phyloP scores from a whole-genome alignment of 2,113 vertebrate species.

The Tachysurus fulvidraco region DNA sequence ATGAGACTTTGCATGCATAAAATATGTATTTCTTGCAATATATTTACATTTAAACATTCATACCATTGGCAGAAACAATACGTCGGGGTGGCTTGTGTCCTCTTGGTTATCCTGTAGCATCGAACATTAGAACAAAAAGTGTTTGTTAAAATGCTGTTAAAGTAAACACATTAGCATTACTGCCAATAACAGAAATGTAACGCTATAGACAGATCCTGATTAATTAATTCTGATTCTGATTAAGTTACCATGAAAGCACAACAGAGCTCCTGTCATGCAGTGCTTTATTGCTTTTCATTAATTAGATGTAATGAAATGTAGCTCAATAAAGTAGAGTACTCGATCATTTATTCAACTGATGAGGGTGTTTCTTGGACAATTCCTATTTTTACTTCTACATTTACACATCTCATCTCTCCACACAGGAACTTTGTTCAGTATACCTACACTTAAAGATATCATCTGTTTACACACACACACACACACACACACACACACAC shows the following conservation, averaged over 20 bases:
- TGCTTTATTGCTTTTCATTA: constrained; percentile 32
- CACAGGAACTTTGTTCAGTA: constrained; percentile 18
- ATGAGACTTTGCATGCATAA: background rate
- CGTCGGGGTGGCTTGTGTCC: constrained; percentile 33
- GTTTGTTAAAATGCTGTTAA: constrained; percentile 8
- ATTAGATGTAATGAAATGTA: constrained; percentile 35
- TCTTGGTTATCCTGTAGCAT: constrained; percentile 38
- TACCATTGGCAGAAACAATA: constrained; percentile 47
- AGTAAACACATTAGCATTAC: constrained; percentile 12
- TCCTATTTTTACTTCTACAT: background rate
- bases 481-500: background rate
- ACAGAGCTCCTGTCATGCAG: background rate
- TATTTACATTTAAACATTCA: constrained; percentile 21
- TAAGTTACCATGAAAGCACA: background rate
- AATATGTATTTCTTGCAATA: no score
- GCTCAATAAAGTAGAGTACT: constrained; percentile 13
- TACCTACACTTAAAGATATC: constrained; percentile 16
- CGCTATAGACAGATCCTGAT: no score
- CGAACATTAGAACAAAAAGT: constrained; percentile 24
- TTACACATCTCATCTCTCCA: background rate
- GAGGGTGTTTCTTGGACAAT: background rate
- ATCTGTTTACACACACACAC: background rate
- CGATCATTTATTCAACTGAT: background rate
- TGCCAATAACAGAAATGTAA: constrained; percentile 31
- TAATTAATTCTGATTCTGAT: no score